A percentile compares a stretch with the other conserved stretches of the same genome.
Evolutionary conservation across 2,113 vertebrate species (phyloP).

Genomic region (Trochalopteron elliotii): DNA sequence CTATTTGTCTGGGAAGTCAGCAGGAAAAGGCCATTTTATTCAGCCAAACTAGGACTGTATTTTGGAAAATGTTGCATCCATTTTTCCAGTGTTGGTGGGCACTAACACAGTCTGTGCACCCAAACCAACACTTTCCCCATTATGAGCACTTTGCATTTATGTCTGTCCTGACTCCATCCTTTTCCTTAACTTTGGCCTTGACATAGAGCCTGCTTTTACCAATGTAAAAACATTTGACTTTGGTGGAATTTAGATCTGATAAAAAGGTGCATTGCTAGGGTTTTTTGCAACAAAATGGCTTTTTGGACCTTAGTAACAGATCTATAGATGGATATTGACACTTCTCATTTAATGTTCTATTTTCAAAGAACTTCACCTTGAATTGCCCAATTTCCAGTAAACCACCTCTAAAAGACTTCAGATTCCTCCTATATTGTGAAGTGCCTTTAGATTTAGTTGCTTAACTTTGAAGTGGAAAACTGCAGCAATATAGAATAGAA

Average conservation of each 20-base stretch:
- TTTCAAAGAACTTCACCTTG: background rate
- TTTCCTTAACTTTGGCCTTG: background rate
- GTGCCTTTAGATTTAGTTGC: background rate
- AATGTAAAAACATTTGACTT: background rate
- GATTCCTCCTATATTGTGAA: background rate
- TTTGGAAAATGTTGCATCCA: background rate
- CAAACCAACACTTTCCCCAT: background rate
- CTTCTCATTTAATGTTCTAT: background rate
- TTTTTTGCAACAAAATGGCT: background rate
- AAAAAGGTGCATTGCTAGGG: background rate
- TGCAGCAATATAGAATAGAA: background rate
- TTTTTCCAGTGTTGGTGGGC: background rate
- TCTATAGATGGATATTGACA: background rate
- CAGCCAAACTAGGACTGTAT: background rate
- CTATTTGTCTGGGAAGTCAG: background rate
- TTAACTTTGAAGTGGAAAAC: background rate
- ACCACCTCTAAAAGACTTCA: background rate
- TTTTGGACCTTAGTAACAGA: background rate
- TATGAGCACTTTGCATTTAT: background rate
- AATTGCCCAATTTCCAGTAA: background rate
- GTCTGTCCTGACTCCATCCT: background rate
- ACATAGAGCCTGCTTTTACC: background rate
- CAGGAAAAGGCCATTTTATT: background rate
- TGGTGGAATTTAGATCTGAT: background rate
- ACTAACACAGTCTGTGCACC: background rate